Evolutionary conservation across 2,888 invertebrate genomes (phyloP).

Genomic region (Dryomyza anilis): DNA sequence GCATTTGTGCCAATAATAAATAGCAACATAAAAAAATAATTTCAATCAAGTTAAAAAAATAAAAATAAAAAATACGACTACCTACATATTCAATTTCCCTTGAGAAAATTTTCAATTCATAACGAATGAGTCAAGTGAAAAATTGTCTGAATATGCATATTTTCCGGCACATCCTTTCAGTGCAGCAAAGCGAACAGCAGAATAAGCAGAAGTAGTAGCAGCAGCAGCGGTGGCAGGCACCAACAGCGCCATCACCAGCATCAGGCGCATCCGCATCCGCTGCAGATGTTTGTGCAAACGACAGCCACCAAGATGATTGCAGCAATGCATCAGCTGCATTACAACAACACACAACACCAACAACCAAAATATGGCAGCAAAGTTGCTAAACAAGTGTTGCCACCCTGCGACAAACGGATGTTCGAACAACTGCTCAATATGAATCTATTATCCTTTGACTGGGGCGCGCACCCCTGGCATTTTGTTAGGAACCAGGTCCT

Average conservation of each 20-base stretch:
- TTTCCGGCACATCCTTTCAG: constrained; percentile 20
- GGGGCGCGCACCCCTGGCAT: not conserved
- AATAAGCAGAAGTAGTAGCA: no score
- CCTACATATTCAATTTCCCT: no score
- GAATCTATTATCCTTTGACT: constrained; percentile 9
- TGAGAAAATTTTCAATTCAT: constrained; percentile 16
- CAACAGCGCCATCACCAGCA: not conserved
- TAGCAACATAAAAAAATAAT: no score
- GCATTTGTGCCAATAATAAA: no score
- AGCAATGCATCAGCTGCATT: not conserved
- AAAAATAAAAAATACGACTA: no score
- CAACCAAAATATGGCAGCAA: not conserved
- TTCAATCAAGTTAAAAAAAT: no score
- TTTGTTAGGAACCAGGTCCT: not conserved
- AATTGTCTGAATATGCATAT: constrained; percentile 22
- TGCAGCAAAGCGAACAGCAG: no score
- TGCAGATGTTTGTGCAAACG: not conserved
- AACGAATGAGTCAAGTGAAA: constrained; percentile 23
- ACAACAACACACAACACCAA: not conserved
- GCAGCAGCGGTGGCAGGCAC: not conserved
- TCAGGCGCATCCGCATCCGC: constrained; percentile 4
- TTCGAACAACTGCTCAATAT: constrained; percentile 11
- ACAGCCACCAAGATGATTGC: not conserved
- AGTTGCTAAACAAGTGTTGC: constrained; percentile 10
- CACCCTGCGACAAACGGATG: not conserved